These are phyloP conservation scores for Sarcophaga rosellei DNA, from an alignment of 2,888 invertebrate species.

Conservation along the genomic window DNA sequence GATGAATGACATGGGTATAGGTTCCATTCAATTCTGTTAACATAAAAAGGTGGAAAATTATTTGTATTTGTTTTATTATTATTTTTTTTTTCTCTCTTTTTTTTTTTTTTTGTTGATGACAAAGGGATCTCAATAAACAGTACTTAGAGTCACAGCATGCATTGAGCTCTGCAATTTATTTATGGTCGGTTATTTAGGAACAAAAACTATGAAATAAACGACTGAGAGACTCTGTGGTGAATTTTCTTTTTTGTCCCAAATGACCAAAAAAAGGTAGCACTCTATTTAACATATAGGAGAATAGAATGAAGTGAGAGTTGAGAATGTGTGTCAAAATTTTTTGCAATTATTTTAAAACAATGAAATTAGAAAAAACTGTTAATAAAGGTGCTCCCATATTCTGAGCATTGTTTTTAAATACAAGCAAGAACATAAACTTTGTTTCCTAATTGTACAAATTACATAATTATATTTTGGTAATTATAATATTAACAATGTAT, in stretches of 20 bases:
- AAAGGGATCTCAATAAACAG: slow-evolving; percentile 69
- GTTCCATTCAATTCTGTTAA: slow-evolving; percentile 27
- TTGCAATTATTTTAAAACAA: background rate
- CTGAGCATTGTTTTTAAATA: background rate
- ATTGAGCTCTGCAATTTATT: slow-evolving; percentile 51
- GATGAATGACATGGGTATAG: slow-evolving; percentile 27
- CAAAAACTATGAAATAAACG: slow-evolving; percentile 37
- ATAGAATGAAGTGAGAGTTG: background rate
- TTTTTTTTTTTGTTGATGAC: slow-evolving; percentile 38
- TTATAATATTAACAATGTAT: no score
- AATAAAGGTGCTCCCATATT: background rate
- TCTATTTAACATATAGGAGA: background rate
- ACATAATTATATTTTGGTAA: no score
- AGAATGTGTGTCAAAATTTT: background rate
- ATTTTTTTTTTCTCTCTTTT: slow-evolving; percentile 26
- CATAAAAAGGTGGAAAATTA: slow-evolving; percentile 62
- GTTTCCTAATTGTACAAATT: no score
- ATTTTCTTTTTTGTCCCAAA: slow-evolving; percentile 39
- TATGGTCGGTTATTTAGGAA: slow-evolving; percentile 50
- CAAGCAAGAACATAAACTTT: no score
- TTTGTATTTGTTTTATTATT: slow-evolving; percentile 14
- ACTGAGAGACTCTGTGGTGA: slow-evolving; percentile 59
- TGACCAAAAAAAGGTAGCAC: background rate
- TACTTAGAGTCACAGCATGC: slow-evolving; percentile 74
- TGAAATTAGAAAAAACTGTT: background rate